Evolutionary conservation across 2,797 vertebrate genomes (phyloP).

Genomic region (Coccyzus lansbergi): DNA sequence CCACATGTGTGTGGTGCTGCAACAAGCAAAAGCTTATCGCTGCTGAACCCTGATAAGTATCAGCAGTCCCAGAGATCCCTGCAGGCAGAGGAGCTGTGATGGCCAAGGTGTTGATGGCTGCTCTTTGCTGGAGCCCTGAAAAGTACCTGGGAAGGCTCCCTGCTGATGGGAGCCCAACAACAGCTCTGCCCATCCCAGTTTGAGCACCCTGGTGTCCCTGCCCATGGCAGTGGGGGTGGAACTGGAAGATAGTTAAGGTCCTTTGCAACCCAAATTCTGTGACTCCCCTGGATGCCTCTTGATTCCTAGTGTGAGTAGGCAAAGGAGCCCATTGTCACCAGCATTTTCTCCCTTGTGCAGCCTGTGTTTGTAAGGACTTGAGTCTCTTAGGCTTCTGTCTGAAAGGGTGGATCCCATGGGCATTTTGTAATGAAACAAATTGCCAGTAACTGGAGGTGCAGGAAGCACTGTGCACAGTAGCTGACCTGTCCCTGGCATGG

Average conservation of each 20-base stretch:
- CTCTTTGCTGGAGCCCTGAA: background rate
- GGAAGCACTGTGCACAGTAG: background rate
- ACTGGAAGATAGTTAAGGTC: too few relatives aligned
- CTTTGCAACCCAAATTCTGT: too few relatives aligned
- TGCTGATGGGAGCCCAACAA: background rate
- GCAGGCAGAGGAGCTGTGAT: background rate
- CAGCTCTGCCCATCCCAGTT: background rate
- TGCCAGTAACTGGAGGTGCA: background rate
- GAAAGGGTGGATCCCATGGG: background rate
- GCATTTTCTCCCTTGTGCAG: background rate
- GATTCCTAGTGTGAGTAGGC: background rate
- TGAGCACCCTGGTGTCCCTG: background rate
- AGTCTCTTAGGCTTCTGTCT: background rate
- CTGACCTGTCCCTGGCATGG: background rate
- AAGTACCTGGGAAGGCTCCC: background rate
- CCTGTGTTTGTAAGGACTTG: background rate
- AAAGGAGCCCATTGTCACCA: background rate
- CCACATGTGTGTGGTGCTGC: accelerated
- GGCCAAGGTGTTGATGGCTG: background rate
- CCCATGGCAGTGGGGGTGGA: too few relatives aligned
- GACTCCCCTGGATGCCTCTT: background rate
- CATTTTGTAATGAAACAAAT: background rate
- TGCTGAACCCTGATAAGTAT: background rate
- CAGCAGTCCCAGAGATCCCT: background rate
- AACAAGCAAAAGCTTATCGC: background rate